These are phyloP conservation scores for Hormaphis cornu DNA, from an alignment of 1,140 invertebrate species.

Conservation along the genomic window DNA sequence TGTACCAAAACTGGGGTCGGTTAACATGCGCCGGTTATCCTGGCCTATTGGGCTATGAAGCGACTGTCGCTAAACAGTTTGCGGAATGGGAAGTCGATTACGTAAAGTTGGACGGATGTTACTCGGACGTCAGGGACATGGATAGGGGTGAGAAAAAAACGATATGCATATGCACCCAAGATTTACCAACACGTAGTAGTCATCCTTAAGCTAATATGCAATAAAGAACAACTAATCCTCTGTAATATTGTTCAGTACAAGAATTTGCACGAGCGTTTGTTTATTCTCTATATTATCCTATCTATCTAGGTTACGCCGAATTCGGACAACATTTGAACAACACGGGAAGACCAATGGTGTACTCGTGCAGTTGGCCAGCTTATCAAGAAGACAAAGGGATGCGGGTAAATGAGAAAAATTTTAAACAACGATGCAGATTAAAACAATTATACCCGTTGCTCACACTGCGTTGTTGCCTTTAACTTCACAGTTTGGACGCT, in stretches of 20 bases:
- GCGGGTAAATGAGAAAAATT: conserved; percentile 34
- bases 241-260: too few relatives aligned
- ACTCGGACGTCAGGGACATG: conserved; percentile 51
- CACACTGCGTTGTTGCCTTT: too few relatives aligned
- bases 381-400: conserved; percentile 50
- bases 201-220: too few relatives aligned
- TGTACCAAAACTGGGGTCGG: conserved; percentile 93
- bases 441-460: too few relatives aligned
- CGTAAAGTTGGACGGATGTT: conserved; percentile 92
- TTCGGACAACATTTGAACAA: conserved; percentile 63
- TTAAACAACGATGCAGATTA: too few relatives aligned
- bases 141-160: conserved; percentile 29
- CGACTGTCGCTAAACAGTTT: conserved; percentile 80
- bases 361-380: conserved; percentile 81
- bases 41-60: conserved; percentile 74
- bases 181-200: too few relatives aligned
- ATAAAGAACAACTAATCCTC: too few relatives aligned
- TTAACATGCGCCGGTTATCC: conserved; percentile 92
- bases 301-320: conserved; percentile 56
- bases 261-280: too few relatives aligned
- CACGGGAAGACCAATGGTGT: conserved; percentile 73
- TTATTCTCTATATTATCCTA: neutral
- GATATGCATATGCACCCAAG: neutral
- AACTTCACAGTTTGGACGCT: too few relatives aligned
- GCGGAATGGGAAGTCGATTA: conserved; percentile 96